Base-by-base conservation (phyloP, 2,888 invertebrate genomes). In the Epinotia ramella region DNA sequence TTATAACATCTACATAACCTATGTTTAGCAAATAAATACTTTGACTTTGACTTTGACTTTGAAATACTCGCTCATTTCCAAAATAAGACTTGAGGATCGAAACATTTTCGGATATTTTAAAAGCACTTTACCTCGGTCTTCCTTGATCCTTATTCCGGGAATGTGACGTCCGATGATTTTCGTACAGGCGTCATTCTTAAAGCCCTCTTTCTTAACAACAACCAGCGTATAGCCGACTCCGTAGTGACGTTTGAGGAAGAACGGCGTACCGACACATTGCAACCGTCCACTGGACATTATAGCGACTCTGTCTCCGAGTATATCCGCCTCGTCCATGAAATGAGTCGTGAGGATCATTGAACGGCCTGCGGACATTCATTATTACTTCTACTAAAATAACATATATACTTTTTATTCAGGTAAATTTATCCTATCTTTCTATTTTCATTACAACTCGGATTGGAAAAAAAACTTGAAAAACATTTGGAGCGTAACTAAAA, bases 301-400 rank as follows among this genome's bases (percentile, higher is more conserved):
- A 7, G 97, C 97, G 80, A 97, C 97, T 44, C 97, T 94, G 89
- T 97, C 97, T 1, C 97, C 97, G 5, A 97, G 89, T 5, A 97
- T 89, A 88, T 97, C 97, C 1, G 97, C 97, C 88, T 97, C 97
- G 80, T 97, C 97, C 97, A 97, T 97, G 84, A 96, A 97, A 88
- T 97, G 96, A 0, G 96, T 96, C 0, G 97, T 96, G 78, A 97
- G 88, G 13, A 97, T 89, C 78, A 97, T 95, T 96, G 69, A 69
- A 11, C 69, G 69, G 5, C 69, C 69, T 69, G 12, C 12, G 16
- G 11, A 28, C 53, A 53, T n/a, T 53, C 0, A n/a, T 53, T 53
- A 53, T n/a, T 53, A 53, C 53, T 53, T 53, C 6, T 5, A 49
- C 9, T 9, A 40, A 40, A 9, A 9, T 40, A 9, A 40, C 40